Evolutionary conservation across 2,888 invertebrate genomes (phyloP), one percentile per base, ranked within the genome.

Genomic region (Platypus cylindrus): DNA sequence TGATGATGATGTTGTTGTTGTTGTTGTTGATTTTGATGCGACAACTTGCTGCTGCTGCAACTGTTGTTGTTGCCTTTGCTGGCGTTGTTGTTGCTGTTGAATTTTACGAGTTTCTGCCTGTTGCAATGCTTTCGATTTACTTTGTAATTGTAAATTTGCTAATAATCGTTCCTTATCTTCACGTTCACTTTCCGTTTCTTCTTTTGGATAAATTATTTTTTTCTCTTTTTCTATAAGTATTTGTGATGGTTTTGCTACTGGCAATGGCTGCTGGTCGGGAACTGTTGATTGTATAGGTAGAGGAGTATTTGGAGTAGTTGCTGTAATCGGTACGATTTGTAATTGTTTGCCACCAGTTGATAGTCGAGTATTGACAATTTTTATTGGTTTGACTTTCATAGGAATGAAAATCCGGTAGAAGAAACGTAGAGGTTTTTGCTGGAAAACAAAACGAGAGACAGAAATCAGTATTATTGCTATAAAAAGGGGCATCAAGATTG

Each of bases 381-480:
- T 58, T 38, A 62, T 60, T 3, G 61, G 62, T 42, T 52, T 52
- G 18, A 62, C 53, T 43, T 60, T 60, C 47, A 58, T 44, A 1
- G 60, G 62, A 1, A 56, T 60, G 51, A 62, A 63, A 44, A 78
- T 73, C 27, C 72, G 66, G 54, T 75, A 77, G 56, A 68, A 72
- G 54, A 78, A 74, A 37, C 70, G 60, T 69, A 78, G 69, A 9
- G 77, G 77, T 34, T 70, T 69, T 27, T 66, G 64, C 77, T 77
- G 61, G 17, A 51, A 50, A n/a, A n/a, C n/a, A n/a, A n/a, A n/a
- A n/a, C n/a, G n/a, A n/a, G n/a, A n/a, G n/a, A n/a, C n/a, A n/a
- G n/a, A n/a, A n/a, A n/a, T n/a, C n/a, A n/a, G n/a, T n/a, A n/a
- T n/a, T n/a, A n/a, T n/a, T n/a, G n/a, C n/a, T n/a, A n/a, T n/a